Base-by-base conservation (phyloP, 2,797 vertebrate genomes). In the Sebastolobus altivelis region DNA sequence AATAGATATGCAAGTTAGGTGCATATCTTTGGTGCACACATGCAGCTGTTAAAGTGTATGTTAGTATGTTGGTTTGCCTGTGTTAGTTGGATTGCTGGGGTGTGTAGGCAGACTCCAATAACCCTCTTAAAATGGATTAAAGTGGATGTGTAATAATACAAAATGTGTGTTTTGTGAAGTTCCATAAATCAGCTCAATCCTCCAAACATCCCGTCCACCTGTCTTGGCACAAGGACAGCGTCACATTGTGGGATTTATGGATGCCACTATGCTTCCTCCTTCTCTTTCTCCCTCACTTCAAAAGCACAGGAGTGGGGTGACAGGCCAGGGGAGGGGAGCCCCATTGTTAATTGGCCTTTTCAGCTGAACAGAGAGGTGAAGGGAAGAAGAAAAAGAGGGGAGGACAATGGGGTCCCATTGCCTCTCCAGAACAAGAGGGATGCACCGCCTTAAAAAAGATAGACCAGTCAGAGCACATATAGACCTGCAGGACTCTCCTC, bases 311-410 rank as follows among this genome's bases (percentile, higher is more conserved):
- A 92, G 93, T 91, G 65, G 86, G 89, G 75, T 91, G 93, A 92
- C 93, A 93, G 94, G 92, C 93, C 93, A 69, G 55, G 92, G 94
- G 95, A 94, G 93, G 91, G 95, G 93, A 93, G 90, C 89, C 90
- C 95, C 95, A 96, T 97, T 97, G 97, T 97, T 97, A 96, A 97
- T 97, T 97, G 95, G 94, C 95, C 95, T 95, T 97, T 97, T 97
- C 94, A 97, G 92, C 93, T 92, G 87, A 96, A 96, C 96, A 96
- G 93, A 95, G 95, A 95, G 95, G 96, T 95, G 95, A 96, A 94
- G 93, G 94, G 93, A 94, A 10, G 62, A 93, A 89, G 95, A 96
- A 92, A 43, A 46, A 46, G 93, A 94, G 93, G 56, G 77, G 94
- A 86, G 94, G 92, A 97, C 96, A 97, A 97, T 96, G 85, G 92